These are phyloP conservation scores for Sebastes trivittatus DNA, from an alignment of 2,797 vertebrate species.

Conservation along the genomic window DNA sequence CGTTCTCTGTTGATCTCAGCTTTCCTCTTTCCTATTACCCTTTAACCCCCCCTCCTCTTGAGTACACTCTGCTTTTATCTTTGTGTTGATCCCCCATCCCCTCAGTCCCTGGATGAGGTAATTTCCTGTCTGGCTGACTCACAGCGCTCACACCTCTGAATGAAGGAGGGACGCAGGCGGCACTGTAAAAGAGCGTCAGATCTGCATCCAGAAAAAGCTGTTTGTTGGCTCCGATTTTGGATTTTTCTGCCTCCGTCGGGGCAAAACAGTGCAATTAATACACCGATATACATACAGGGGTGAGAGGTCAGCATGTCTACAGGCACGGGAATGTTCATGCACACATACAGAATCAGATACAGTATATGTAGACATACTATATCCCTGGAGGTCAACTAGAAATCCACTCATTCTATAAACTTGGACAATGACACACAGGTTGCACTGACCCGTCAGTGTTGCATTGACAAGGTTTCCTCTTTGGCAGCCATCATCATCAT, in stretches of 20 bases:
- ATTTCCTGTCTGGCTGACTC: slow-evolving; percentile 67
- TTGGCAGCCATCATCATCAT: slow-evolving; percentile 4
- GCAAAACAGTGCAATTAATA: background rate
- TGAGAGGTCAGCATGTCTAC: background rate
- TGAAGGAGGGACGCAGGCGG: slow-evolving; percentile 15
- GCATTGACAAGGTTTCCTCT: slow-evolving; percentile 26
- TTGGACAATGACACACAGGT: background rate
- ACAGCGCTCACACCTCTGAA: slow-evolving; percentile 64
- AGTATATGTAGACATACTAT: slow-evolving; percentile 1
- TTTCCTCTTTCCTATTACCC: background rate
- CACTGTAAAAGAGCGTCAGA: slow-evolving; percentile 4
- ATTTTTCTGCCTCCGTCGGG: background rate
- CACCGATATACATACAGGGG: background rate
- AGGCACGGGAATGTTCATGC: background rate
- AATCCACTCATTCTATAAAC: background rate
- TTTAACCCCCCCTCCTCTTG: background rate
- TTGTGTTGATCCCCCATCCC: background rate
- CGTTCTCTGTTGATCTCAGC: background rate
- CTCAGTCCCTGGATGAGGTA: slow-evolving; percentile 53
- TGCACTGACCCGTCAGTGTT: slow-evolving; percentile 9
- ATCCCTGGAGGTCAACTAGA: background rate
- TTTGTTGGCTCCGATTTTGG: slow-evolving; percentile 14
- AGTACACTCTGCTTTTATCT: slow-evolving; percentile 21
- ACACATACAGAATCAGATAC: background rate
- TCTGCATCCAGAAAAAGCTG: slow-evolving; percentile 29